Evolutionary conservation across 2,797 vertebrate genomes (phyloP), one percentile per base, ranked within the genome.

Genomic region (Oryzias sinensis): DNA sequence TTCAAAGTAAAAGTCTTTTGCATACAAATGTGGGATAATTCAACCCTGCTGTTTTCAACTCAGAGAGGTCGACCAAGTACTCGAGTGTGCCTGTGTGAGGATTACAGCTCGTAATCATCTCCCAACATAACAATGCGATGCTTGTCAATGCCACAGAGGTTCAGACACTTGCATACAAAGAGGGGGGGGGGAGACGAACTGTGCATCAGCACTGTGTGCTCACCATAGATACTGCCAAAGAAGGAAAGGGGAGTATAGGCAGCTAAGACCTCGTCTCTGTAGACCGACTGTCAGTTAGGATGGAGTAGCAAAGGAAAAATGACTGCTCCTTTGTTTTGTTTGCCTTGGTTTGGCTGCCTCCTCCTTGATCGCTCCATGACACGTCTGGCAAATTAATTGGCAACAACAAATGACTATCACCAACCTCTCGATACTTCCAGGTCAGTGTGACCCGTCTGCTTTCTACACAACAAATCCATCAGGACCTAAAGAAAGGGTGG

Each of bases 261-360:
- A 49, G 66, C 66, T 48, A 43, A 67, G 56, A 45, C 46, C 67
- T 62, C 57, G 56, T 77, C 65, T 63, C 69, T 4, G 11, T 9
- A 72, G 81, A 82, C 68, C 75, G 74, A 82, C 72, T 65, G 76
- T 71, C 70, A 72, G 52, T 46, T 56, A 55, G 68, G 75, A 82
- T 62, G 62, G 41, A 67, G 68, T 52, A 46, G 72, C 52, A 45
- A 56, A 74, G 50, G 43, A 71, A 54, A 78, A 78, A 79, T 72
- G 43, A 80, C 64, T 71, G 62, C 59, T 56, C 25, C 45, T 37
- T 65, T 44, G 33, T 73, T 71, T 80, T 67, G 67, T 79, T 70
- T 53, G 56, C 22, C 37, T 60, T 18, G 14, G 45, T 51, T 59
- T 33, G 29, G 29, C 33, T 27, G 27, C 27, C 27, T 27, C 27